Conservation (phyloP, 2,797 vertebrate genomes). For the Argyrosomus regius region DNA sequence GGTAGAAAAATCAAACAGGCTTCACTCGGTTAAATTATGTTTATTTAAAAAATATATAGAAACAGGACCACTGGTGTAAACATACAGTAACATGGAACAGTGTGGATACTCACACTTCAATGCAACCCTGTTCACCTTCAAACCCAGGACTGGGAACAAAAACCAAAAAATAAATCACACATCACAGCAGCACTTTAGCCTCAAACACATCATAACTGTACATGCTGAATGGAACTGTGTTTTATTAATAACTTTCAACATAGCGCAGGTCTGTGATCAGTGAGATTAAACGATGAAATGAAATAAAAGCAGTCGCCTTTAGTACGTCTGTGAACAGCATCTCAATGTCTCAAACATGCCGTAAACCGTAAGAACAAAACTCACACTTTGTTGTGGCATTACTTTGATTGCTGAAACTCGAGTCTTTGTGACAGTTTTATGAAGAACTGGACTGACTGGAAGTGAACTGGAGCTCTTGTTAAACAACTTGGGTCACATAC, state of each 20-base stretch:
- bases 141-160: slow-evolving; percentile 22
- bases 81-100: slow-evolving; percentile 45
- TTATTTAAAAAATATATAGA: slow-evolving; percentile 79
- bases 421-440: background rate
- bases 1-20: background rate
- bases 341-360: background rate
- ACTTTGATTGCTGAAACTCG: background rate
- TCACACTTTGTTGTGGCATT: background rate
- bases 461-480: background rate
- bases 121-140: slow-evolving; percentile 44
- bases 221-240: slow-evolving; percentile 2
- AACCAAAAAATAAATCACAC: slow-evolving; percentile 5
- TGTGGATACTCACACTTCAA: slow-evolving; percentile 36
- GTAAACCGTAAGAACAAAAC: background rate
- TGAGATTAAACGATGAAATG: slow-evolving; percentile 11
- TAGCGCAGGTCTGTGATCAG: background rate
- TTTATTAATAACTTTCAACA: slow-evolving; percentile 17
- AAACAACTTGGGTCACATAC: background rate
- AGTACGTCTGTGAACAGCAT: slow-evolving; percentile 8
- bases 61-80: slow-evolving; percentile 67
- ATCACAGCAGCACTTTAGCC: slow-evolving; percentile 53
- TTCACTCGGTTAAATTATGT: slow-evolving; percentile 52
- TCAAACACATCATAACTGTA: slow-evolving; percentile 34
- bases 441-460: background rate
- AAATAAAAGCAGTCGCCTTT: slow-evolving; percentile 41